Base-by-base conservation (phyloP, 2,888 invertebrate species). In the Hedya salicella region DNA sequence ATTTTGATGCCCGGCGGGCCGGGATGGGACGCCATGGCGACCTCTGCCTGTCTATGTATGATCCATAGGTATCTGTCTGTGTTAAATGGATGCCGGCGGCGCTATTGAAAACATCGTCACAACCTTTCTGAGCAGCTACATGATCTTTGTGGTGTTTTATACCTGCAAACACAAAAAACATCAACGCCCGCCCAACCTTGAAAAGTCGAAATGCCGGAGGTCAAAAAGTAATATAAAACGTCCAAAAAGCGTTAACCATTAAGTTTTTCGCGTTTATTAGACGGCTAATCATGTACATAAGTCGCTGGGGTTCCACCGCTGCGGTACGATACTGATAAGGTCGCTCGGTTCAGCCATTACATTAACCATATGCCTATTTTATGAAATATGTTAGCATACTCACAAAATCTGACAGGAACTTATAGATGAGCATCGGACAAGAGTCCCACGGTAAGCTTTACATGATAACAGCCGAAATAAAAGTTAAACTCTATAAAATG, bases 391-490 rank as follows among this genome's bases (percentile, higher is more conserved):
- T 67, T 70, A 77, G 21, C 32, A 78, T 82, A 87, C 86, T 87
- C 73, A 88, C 88, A 77, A 81, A 78, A 81, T 78, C 75, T 74
- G 75, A 76, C 71, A 72, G 80, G 83, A 87, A 83, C 77, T 81
- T 80, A 81, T 78, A 79, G 75, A 78, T 78, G 71, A 71, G 76
- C 81, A 82, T 83, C 74, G 78, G 79, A 77, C 75, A 75, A 73
- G 70, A 76, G 75, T 79, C 79, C 77, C 74, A 78, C 81, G 80
- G 85, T 84, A 88, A 87, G 88, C 88, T 88, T 88, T 88, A 89
- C 81, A 81, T 82, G 77, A 81, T 78, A 84, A 80, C 74, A 81
- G 79, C 79, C 71, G 74, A 85, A 85, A 86, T 81, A 82, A 86
- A 83, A 77, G 77, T 75, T 82, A 82, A 85, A 85, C 74, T 85